Evolutionary conservation across 2,113 vertebrate species (phyloP), one percentile per base, ranked within the genome.

Genomic region (Pavo muticus): DNA sequence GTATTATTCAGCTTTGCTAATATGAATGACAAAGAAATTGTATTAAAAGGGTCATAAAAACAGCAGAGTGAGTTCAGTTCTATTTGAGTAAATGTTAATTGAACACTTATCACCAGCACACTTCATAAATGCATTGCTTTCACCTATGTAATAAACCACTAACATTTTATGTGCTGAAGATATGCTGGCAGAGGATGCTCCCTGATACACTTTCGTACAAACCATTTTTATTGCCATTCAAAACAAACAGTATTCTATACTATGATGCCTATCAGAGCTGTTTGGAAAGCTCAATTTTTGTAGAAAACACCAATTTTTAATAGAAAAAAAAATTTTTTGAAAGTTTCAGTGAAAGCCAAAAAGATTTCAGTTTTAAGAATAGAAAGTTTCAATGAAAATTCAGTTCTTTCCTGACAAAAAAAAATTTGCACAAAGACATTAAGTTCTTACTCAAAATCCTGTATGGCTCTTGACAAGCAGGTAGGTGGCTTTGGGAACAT

Each of bases 111-210:
- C 44, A 76, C 29, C 12, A 29, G 52, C 11, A 88, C 21, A 39
- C 14, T 67, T 82, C 10, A 24, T 64, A 94, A 88, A 76, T 45
- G 6, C 25, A 10, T 73, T 91, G 17, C 8, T 83, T 87, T 95
- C 61, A 80, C 64, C 21, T 76, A 8, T 54, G 73, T 24, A 63
- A 77, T 42, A 24, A 61, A 48, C 15, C 18, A 73, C 37, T 63
- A 18, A 3, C 19, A 83, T 69, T 79, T 91, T 61, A 76, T 14
- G 14, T 39, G 44, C 77, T 81, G 45, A 57, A 87, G 81, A 79
- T 2, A 25, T 0, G 1, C 4, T 0, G 0, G 60, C 40, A 92
- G 19, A 80, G 17, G 40, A 45, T 14, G 39, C 21, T 70, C 4
- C 44, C 30, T 0, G 3, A 35, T 27, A 77, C 24, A n/a, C 52